Percentiles rank a stretch among this genome's conserved stretches.
Evolutionary conservation across 2,888 invertebrate species (phyloP).

Genomic region (Tinea trinotella): DNA sequence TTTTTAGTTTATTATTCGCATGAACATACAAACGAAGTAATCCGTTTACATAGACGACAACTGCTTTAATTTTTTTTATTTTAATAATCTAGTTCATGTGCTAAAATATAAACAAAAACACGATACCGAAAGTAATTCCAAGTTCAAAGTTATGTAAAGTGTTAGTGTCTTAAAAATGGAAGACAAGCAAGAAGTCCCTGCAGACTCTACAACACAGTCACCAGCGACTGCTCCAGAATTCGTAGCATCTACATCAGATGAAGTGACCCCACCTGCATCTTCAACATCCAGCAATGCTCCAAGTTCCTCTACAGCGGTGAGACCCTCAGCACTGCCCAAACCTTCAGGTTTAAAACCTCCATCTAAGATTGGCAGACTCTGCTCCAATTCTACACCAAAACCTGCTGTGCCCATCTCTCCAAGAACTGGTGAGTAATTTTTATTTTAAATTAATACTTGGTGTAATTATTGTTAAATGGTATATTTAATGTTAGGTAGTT

Average conservation of each 20-base stretch:
- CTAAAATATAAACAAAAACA: background rate
- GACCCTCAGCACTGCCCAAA: conserved; percentile 60
- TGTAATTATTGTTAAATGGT: background rate
- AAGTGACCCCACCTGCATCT: too few relatives aligned
- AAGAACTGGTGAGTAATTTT: conserved; percentile 55
- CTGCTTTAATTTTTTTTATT: background rate
- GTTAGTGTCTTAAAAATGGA: conserved; percentile 41
- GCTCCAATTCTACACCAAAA: conserved; percentile 75
- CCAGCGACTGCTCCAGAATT: conserved; percentile 32
- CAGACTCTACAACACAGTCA: conserved; percentile 44
- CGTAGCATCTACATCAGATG: background rate
- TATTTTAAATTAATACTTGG: background rate
- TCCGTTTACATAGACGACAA: background rate
- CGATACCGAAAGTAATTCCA: background rate
- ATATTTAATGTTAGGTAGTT: background rate
- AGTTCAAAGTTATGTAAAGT: conserved; percentile 8
- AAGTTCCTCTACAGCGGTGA: conserved; percentile 20
- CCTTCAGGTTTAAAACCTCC: conserved; percentile 77
- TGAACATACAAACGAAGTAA: background rate
- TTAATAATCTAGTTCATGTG: too few relatives aligned
- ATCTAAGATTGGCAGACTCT: conserved; percentile 78
- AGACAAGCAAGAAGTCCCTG: conserved; percentile 44
- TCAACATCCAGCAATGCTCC: background rate
- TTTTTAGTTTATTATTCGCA: conserved; percentile 52
- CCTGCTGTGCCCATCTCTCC: conserved; percentile 77